Conservation (phyloP, 53 echinoderm and acorn worm species). For the Luidia sarsii region DNA sequence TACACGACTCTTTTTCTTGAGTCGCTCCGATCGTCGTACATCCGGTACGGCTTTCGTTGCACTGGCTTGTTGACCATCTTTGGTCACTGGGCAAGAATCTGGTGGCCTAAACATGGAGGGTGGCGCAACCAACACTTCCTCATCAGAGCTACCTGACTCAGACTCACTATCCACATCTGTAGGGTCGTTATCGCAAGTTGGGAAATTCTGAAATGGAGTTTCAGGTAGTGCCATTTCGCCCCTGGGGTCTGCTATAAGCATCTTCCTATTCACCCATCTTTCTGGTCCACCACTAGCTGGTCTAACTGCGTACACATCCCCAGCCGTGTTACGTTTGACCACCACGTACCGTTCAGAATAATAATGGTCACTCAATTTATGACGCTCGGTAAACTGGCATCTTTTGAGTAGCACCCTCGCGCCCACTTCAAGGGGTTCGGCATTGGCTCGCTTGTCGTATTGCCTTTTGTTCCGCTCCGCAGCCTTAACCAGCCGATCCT, state of each 20-base stretch:
- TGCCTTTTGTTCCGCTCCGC: constrained; percentile 27
- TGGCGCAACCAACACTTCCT: constrained; percentile 14
- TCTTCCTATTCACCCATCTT: constrained; percentile 21
- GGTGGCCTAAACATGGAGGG: neutral
- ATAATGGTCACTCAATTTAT: constrained; percentile 32
- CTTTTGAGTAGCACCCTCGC: constrained; percentile 24
- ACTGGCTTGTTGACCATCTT: neutral
- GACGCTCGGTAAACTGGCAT: constrained; percentile 29
- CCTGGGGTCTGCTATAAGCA: constrained; percentile 51
- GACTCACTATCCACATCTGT: neutral
- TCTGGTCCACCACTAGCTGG: constrained; percentile 22
- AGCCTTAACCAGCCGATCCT: neutral
- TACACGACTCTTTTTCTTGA: neutral
- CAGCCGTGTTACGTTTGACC: constrained; percentile 10
- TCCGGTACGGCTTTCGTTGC: neutral
- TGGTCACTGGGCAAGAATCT: neutral
- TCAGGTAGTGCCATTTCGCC: neutral
- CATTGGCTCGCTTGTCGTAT: constrained; percentile 21
- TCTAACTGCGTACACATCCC: constrained; percentile 33
- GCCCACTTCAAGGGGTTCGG: constrained; percentile 27
- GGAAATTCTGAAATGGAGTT: constrained; percentile 10
- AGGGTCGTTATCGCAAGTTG: neutral
- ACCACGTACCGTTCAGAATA: constrained; percentile 4
- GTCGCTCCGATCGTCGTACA: constrained; percentile 13
- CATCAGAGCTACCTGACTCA: constrained; percentile 12